phyloP scores from a whole-genome alignment of 2,888 invertebrate species.

The Diogma glabrata region DNA sequence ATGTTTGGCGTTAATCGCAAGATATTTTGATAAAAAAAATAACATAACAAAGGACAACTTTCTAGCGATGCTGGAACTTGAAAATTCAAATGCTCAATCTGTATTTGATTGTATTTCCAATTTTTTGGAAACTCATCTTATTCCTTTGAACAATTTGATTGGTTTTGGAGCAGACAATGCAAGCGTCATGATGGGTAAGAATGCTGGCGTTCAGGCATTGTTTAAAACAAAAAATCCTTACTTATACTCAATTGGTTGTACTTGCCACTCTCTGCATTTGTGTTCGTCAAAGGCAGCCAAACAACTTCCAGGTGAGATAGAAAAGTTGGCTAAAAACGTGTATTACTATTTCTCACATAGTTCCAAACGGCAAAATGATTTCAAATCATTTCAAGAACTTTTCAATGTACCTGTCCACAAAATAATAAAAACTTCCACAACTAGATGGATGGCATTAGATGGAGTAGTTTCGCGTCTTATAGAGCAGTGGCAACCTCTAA shows the following conservation, averaged over 20 bases:
- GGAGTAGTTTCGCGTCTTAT: neutral
- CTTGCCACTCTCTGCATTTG: conserved; percentile 22
- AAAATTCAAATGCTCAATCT: conserved; percentile 19
- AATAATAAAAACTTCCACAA: conserved; percentile 22
- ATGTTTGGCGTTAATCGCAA: neutral
- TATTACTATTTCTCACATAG: conserved; percentile 24
- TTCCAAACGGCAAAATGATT: conserved; percentile 22
- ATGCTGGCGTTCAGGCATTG: neutral
- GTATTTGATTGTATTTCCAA: neutral
- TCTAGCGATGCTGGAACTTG: conserved; percentile 13
- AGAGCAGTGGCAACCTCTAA: neutral
- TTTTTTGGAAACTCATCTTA: neutral
- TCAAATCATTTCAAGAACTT: conserved; percentile 23
- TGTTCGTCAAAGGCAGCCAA: conserved; percentile 17
- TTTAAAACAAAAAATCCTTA: conserved; percentile 15
- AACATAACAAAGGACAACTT: conserved; percentile 5
- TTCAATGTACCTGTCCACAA: conserved; percentile 22
- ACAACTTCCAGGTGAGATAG: conserved; percentile 21
- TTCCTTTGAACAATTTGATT: neutral
- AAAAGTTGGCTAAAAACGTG: conserved; percentile 21
- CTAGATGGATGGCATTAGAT: conserved; percentile 11
- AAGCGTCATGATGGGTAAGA: neutral
- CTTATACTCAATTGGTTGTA: conserved; percentile 21
- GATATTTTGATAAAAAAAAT: conserved; percentile 2
- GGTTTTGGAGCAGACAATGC: neutral